These are phyloP conservation scores for Hyalella azteca DNA, from an alignment of 2,888 invertebrate genomes.

Conservation along the genomic window DNA sequence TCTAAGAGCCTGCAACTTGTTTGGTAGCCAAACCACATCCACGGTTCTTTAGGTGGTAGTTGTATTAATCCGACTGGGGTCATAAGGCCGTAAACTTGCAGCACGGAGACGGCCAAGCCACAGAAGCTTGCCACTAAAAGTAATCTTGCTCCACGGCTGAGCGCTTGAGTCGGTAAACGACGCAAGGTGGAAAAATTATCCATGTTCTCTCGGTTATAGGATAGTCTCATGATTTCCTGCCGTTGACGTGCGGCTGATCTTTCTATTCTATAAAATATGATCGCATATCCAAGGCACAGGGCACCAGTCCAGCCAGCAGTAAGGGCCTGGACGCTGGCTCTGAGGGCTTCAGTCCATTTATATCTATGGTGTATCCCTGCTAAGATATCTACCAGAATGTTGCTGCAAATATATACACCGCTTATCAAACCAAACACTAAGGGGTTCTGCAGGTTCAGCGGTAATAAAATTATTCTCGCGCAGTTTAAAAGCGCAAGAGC, in stretches of 20 bases:
- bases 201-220: conserved; percentile 34
- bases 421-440: conserved; percentile 80
- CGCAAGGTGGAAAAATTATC: conserved; percentile 55
- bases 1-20: conserved; percentile 83
- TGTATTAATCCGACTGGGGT: conserved; percentile 49
- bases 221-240: conserved; percentile 38
- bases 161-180: conserved; percentile 63
- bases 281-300: conserved; percentile 80
- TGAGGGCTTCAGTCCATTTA: conserved; percentile 42
- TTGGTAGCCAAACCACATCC: conserved; percentile 93
- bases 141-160: conserved; percentile 86
- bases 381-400: conserved; percentile 42
- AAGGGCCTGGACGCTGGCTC: conserved; percentile 72
- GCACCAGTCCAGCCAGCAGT: conserved; percentile 84
- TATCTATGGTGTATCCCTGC: conserved; percentile 33
- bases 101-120: conserved; percentile 80
- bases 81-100: conserved; percentile 83
- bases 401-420: conserved; percentile 74
- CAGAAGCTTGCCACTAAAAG: conserved; percentile 85
- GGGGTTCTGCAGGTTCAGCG: conserved; percentile 72
- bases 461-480: conserved; percentile 66
- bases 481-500: conserved; percentile 84
- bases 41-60: conserved; percentile 66
- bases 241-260: conserved; percentile 27
- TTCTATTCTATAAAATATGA: conserved; percentile 45